Percentiles rank a stretch among this genome's conserved stretches.
Evolutionary conservation across 1,140 invertebrate genomes (phyloP).

Genomic region (Drosophila pachea): DNA sequence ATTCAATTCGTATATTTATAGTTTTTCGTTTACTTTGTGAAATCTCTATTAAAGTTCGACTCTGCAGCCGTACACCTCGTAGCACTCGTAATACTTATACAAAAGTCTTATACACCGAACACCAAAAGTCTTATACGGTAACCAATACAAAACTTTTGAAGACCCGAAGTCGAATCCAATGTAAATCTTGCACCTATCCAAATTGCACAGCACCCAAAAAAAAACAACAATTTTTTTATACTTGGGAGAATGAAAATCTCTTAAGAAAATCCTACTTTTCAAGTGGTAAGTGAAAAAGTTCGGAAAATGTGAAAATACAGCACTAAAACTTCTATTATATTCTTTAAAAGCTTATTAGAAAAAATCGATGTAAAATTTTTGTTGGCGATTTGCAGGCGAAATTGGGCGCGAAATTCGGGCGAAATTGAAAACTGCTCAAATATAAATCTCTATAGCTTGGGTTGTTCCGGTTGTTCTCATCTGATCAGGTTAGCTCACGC

Average conservation of each 20-base stretch:
- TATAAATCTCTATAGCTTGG: too few relatives aligned
- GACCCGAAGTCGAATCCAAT: neutral
- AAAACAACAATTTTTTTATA: slow-evolving; percentile 12
- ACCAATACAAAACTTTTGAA: neutral
- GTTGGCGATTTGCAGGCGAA: too few relatives aligned
- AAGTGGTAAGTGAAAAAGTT: neutral
- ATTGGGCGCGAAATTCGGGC: too few relatives aligned
- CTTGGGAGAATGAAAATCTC: neutral
- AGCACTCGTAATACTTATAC: slow-evolving; percentile 18
- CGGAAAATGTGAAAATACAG: neutral
- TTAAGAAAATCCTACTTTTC: neutral
- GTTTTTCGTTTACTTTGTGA: slow-evolving; percentile 27
- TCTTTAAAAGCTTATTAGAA: too few relatives aligned
- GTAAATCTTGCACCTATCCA: slow-evolving; percentile 30
- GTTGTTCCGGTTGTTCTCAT: too few relatives aligned
- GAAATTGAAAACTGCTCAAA: too few relatives aligned
- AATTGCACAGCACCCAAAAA: slow-evolving; percentile 32
- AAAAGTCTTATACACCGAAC: slow-evolving; percentile 17
- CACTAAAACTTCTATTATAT: too few relatives aligned
- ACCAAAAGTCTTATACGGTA: slow-evolving; percentile 16
- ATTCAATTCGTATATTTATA: slow-evolving; percentile 6
- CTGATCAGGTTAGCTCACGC: too few relatives aligned
- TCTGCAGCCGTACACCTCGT: slow-evolving; percentile 12
- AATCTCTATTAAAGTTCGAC: slow-evolving; percentile 11
- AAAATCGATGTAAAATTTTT: too few relatives aligned